Base-by-base conservation (phyloP, 2,113 vertebrate genomes). In the Pogona vitticeps region DNA sequence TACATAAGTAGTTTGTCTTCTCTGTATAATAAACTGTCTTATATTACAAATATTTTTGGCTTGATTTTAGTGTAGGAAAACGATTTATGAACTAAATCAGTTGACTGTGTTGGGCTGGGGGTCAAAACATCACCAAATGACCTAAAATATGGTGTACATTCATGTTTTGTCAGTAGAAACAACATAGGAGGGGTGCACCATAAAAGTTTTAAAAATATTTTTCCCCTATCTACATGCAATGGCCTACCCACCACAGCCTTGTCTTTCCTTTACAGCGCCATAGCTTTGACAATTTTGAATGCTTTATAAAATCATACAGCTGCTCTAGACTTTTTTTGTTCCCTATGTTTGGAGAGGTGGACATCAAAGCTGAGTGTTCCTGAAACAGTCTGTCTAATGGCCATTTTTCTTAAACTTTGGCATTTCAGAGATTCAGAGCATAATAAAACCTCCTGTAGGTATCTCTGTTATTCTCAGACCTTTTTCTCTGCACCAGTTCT, bases 331-430 rank as follows among this genome's bases (percentile, higher is more conserved):
- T n/a, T n/a, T 83, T 75, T 59, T 84, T 6, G 20, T 76, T 91
- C 82, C 15, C 71, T 85, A 71, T 33, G 42, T 52, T 20, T 73
- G 12, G 21, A 7, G 1, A 0, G 1, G 68, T 17, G 1, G 18
- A 28, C 46, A 82, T 90, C 46, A 82, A 89, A 85, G 23, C 2
- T 89, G 23, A 72, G 1, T 61, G 10, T 23, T 4, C 8, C 18
- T 68, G 13, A 31, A 71, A 5, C 40, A 80, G 67, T 2, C 9
- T 88, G 84, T 79, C 36, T 72, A 0, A 0, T 58, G 3, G 67
- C 58, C 20, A 26, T 42, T 91, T 86, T 86, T 88, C 26, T 10
- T 42, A 20, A 3, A 56, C 58, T 83, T 42, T 88, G 68, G 26
- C 9, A 86, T 67, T 91, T 89, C 15, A 2, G 38, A n/a, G 56